Evolutionary conservation across 2,888 invertebrate species (phyloP).

Genomic region (Hydroisotoma schaefferi): DNA sequence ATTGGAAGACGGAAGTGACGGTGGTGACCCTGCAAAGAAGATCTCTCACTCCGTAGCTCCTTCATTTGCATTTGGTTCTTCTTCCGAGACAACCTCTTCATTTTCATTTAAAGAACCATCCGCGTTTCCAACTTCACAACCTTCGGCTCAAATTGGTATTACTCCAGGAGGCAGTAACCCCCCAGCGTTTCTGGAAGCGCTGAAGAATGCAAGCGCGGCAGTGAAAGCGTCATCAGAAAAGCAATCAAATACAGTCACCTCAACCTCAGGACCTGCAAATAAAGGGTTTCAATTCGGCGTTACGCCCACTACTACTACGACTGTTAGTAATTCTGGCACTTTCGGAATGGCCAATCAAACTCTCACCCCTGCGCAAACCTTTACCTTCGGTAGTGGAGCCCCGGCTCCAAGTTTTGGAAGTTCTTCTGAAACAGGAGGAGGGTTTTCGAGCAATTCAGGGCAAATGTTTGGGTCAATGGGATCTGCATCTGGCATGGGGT

Average conservation of each 20-base stretch:
- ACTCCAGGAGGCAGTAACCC: neutral
- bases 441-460: too few relatives aligned
- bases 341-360: too few relatives aligned
- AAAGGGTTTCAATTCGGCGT: neutral
- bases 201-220: conserved; percentile 14
- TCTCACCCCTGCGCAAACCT: neutral
- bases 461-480: neutral
- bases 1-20: neutral
- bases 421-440: neutral
- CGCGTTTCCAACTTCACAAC: neutral
- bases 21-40: conserved; percentile 1
- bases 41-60: neutral
- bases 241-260: neutral
- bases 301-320: neutral
- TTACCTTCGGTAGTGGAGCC: neutral
- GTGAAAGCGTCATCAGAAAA: conserved; percentile 9
- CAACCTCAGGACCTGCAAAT: neutral
- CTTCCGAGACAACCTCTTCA: neutral
- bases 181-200: conserved; percentile 5
- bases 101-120: conserved; percentile 4
- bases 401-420: neutral
- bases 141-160: neutral
- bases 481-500: too few relatives aligned
- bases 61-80: neutral
- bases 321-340: too few relatives aligned